Evolutionary conservation across 2,888 invertebrate species (phyloP).

Genomic region (Lepidonotus clava): DNA sequence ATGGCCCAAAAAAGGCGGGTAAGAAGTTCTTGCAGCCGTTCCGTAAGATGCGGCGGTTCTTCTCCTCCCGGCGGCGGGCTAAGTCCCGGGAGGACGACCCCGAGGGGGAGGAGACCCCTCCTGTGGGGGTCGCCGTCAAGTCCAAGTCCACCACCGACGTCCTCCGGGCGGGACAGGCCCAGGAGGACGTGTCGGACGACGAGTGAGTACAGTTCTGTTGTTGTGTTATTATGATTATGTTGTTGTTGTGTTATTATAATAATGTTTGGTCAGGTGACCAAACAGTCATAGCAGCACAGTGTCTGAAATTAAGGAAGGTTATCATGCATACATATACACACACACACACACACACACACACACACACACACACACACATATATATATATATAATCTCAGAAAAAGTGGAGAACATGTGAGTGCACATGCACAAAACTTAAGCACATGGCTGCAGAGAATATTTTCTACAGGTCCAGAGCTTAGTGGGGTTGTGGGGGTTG

Average conservation of each 20-base stretch:
- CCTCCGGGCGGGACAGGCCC: not conserved
- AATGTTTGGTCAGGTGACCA: no score
- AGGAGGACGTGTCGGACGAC: slow-evolving; percentile 32
- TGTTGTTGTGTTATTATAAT: not conserved
- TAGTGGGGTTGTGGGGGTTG: no score
- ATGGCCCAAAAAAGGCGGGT: slow-evolving; percentile 26
- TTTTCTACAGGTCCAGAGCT: no score
- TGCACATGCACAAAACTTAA: no score
- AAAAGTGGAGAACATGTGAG: no score
- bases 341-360: no score
- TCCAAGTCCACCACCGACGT: slow-evolving; percentile 48
- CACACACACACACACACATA: no score
- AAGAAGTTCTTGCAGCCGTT: slow-evolving; percentile 43
- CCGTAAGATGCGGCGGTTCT: slow-evolving; percentile 51
- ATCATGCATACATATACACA: no score
- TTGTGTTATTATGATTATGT: not conserved
- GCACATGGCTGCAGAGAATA: no score
- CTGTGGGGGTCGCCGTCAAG: slow-evolving; percentile 9
- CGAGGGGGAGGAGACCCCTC: not conserved
- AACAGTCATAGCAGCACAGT: no score
- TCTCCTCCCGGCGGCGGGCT: slow-evolving; percentile 13
- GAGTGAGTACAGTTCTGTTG: slow-evolving; percentile 10
- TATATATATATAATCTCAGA: no score
- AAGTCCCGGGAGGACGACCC: slow-evolving; percentile 44
- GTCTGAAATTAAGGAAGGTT: no score